Evolutionary conservation across 1,140 invertebrate genomes (phyloP), one percentile per base, ranked within the genome.

Genomic region (Brachionus rubens): DNA sequence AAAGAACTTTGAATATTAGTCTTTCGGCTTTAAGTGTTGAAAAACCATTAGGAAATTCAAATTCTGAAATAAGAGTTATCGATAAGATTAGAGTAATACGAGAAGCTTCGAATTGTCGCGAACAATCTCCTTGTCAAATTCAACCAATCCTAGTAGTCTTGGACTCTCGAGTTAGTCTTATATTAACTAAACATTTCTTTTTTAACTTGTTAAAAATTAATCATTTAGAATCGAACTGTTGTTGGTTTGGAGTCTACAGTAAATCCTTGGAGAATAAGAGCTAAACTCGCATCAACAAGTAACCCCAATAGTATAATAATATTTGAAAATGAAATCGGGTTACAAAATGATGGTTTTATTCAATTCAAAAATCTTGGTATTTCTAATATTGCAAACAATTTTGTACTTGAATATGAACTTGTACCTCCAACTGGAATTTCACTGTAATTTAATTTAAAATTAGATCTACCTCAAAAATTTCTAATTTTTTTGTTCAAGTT

Each of bases 51-150:
- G 30, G 46, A 0, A n/a, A 50, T 10, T 50, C 68, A 10, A 21
- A n/a, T 16, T 26, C 21, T 48, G 68, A 72, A 72, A 72, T 72
- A 3, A 72, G 26, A 50, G 50, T 50, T 14, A 1, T 72, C 19
- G n/a, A 54, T 21, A 72, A 30, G 16, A 72, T 72, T 19, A 54
- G 16, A 30, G 24, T 72, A 1, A 24, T 50, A 12, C 43, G 40
- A 50, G 68, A 48, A 2, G 68, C 68, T 28, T 28, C 24, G 9
- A 26, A 24, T 40, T 72, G 68, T 33, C 40, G 68, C 19, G 50
- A 48, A 50, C 43, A 50, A 54, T 48, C 50, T 50, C 68, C 68
- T 19, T 72, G 68, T 72, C 9, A 28, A 33, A 50, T 48, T 50
- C 68, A 72, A 24, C 68, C 68, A 72, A 72, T 72, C 36, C 2